These are phyloP conservation scores for Noctua janthe DNA, from an alignment of 2,888 invertebrate species.

Conservation along the genomic window DNA sequence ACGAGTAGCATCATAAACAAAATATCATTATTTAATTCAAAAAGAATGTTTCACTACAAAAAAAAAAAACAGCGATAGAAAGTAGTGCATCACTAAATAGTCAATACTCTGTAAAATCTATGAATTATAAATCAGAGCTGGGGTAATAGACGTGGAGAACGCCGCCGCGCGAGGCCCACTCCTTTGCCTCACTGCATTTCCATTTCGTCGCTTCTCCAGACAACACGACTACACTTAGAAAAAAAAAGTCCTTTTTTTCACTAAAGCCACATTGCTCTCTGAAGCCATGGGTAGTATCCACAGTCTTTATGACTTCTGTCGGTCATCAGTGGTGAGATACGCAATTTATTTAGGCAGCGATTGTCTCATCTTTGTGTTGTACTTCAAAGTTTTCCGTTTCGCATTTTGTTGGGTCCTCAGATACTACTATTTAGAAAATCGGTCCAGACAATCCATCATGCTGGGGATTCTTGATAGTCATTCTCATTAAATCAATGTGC, in stretches of 20 bases:
- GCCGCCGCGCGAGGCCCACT: neutral
- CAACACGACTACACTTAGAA: constrained; percentile 13
- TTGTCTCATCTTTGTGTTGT: constrained; percentile 4
- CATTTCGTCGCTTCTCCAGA: neutral
- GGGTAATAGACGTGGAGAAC: neutral
- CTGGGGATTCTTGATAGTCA: neutral
- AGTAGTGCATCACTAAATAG: neutral
- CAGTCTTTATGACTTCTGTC: neutral
- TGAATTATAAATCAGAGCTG: constrained; percentile 32
- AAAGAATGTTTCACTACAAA: no score
- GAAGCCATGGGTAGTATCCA: constrained; percentile 2
- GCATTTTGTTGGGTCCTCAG: neutral
- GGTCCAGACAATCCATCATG: neutral
- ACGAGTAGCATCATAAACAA: neutral
- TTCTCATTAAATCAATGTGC: neutral
- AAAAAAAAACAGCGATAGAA: neutral
- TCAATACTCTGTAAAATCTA: neutral
- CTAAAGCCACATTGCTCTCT: neutral
- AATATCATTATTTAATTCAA: neutral
- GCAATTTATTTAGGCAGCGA: neutral
- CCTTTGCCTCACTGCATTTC: constrained; percentile 2
- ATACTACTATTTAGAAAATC: neutral
- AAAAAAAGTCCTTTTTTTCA: neutral
- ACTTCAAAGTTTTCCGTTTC: neutral
- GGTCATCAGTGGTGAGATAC: constrained; percentile 25